A percentile compares a stretch with the other conserved stretches of the same genome.
These are phyloP conservation scores for Eufriesea mexicana DNA, from an alignment of 1,140 invertebrate species.

Conservation along the genomic window DNA sequence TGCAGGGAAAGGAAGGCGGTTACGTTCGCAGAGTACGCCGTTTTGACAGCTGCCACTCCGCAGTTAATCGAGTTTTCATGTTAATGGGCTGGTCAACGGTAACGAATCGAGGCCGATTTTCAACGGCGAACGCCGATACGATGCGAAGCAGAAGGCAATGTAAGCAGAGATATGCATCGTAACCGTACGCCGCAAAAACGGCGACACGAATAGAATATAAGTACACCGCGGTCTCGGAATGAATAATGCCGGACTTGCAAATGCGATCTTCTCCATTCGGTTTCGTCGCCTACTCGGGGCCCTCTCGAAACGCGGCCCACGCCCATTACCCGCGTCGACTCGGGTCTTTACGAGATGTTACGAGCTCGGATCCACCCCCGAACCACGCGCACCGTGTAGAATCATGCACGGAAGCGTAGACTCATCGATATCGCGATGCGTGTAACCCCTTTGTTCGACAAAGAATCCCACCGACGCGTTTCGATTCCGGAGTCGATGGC, in stretches of 20 bases:
- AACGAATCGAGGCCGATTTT: conserved; percentile 50
- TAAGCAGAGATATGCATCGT: background rate
- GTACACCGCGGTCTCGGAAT: background rate
- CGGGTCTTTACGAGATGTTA: background rate
- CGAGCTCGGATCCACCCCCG: background rate
- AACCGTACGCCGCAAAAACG: background rate
- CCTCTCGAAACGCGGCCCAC: background rate
- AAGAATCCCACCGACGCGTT: background rate
- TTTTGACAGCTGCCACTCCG: conserved; percentile 66
- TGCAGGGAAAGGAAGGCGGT: background rate
- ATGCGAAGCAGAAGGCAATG: background rate
- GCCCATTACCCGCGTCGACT: background rate
- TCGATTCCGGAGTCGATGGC: conserved; percentile 21
- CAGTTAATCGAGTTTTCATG: conserved; percentile 66
- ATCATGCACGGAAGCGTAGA: background rate
- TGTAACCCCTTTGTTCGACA: conserved; percentile 3
- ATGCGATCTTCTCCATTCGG: background rate
- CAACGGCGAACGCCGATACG: conserved; percentile 14
- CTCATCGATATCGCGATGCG: background rate
- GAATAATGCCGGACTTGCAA: background rate
- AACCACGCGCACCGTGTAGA: background rate
- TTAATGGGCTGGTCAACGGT: conserved; percentile 47
- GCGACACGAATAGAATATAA: background rate
- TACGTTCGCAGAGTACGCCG: conserved; percentile 10
- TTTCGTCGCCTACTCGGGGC: background rate